phyloP scores from a whole-genome alignment of 1,140 invertebrate species.

The Ridgeia piscesae region DNA sequence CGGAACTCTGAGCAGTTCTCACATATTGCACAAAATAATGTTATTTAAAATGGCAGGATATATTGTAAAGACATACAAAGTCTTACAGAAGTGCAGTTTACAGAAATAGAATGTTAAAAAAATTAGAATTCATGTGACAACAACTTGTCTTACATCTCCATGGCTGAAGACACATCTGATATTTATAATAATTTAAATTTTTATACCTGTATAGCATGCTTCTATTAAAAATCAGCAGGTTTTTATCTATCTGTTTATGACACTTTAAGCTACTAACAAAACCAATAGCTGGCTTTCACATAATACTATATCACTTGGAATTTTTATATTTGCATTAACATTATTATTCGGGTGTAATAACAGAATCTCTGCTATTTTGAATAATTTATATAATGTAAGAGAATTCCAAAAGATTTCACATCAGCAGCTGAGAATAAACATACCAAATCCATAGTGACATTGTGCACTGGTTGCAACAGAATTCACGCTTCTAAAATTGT shows the following conservation, averaged over 20 bases:
- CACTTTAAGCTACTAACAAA: neutral
- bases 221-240: neutral
- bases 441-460: neutral
- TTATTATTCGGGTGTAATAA: neutral
- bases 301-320: neutral
- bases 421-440: neutral
- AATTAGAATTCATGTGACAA: too few relatives aligned
- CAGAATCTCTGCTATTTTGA: neutral
- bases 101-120: too few relatives aligned
- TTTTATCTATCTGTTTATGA: neutral
- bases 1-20: neutral
- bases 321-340: neutral
- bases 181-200: neutral
- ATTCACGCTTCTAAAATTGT: neutral
- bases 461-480: neutral
- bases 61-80: neutral
- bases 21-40: neutral
- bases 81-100: too few relatives aligned
- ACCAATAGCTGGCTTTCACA: neutral
- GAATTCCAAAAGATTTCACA: neutral
- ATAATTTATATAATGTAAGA: neutral
- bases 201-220: neutral
- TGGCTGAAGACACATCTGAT: too few relatives aligned
- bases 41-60: neutral
- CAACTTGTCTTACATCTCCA: too few relatives aligned